Conservation (phyloP, 2,797 vertebrate species). For the Botia kubotai region DNA sequence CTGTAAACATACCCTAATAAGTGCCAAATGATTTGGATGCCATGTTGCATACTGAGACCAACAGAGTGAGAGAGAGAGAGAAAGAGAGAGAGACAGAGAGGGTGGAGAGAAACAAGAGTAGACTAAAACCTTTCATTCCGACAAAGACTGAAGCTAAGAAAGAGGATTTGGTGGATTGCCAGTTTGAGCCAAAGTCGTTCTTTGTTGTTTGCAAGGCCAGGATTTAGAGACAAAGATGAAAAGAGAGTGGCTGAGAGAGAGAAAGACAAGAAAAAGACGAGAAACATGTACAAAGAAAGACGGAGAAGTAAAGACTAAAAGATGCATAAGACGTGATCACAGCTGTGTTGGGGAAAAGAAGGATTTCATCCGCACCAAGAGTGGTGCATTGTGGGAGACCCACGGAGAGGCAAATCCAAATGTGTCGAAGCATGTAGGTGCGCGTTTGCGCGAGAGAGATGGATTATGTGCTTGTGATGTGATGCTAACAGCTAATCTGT, state of each 20-base stretch:
- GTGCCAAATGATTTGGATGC: constrained; percentile 11
- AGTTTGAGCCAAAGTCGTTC: constrained; percentile 72
- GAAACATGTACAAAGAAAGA: constrained; percentile 1
- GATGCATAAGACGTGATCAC: constrained; percentile 33
- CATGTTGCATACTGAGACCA: constrained; percentile 24
- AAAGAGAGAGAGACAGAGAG: background rate
- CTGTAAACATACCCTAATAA: constrained; percentile 20
- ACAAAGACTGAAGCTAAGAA: constrained; percentile 70
- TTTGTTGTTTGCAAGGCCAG: constrained; percentile 73
- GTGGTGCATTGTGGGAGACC: constrained; percentile 17
- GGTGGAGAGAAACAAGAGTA: background rate
- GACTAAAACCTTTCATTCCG: constrained; percentile 65
- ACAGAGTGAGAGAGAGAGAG: background rate
- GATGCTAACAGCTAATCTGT: background rate
- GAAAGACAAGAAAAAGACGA: constrained; percentile 7
- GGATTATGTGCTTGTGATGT: constrained; percentile 25
- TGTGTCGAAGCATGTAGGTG: constrained; percentile 27
- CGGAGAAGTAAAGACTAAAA: constrained; percentile 33
- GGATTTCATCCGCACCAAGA: constrained; percentile 27
- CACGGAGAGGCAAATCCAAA: background rate
- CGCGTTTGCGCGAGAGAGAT: constrained; percentile 18
- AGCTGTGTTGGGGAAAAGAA: constrained; percentile 24
- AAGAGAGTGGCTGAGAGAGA: constrained; percentile 8
- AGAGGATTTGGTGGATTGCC: constrained; percentile 73
- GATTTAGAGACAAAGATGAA: constrained; percentile 64